These are phyloP conservation scores for Pygocentrus nattereri DNA, from an alignment of 2,797 vertebrate genomes.

Conservation along the genomic window DNA sequence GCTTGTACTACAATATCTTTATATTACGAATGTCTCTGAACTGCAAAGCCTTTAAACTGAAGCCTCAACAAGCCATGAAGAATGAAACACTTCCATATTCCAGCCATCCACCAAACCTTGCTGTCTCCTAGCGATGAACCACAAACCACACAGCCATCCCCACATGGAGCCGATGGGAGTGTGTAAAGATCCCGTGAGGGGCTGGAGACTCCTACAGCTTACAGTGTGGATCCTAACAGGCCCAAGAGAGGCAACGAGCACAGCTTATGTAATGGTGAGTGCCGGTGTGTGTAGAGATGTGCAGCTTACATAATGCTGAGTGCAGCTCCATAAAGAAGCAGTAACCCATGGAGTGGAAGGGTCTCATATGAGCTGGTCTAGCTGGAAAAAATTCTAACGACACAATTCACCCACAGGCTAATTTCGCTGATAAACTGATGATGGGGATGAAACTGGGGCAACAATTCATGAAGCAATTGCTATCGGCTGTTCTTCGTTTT, in stretches of 20 bases:
- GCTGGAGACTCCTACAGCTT: slow-evolving; percentile 5
- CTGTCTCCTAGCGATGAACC: background rate
- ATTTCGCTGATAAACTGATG: no score
- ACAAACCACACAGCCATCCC: slow-evolving; percentile 3
- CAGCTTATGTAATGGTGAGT: slow-evolving; percentile 20
- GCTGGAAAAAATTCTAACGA: no score
- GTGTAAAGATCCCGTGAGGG: background rate
- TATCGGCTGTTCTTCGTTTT: no score
- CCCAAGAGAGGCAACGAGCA: background rate
- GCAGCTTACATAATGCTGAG: background rate
- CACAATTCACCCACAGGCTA: no score
- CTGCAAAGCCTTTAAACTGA: background rate
- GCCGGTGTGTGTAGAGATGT: background rate
- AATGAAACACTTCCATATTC: background rate
- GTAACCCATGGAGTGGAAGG: no score
- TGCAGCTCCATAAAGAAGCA: background rate
- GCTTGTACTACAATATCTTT: no score
- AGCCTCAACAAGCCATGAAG: background rate
- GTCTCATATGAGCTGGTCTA: background rate
- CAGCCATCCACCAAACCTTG: background rate
- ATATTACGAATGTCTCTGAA: no score
- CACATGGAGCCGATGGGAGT: slow-evolving; percentile 8
- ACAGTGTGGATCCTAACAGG: slow-evolving; percentile 10
- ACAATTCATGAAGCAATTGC: no score
- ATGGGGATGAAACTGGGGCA: no score